Evolutionary conservation across 2,888 invertebrate species (phyloP).

Genomic region (Unio delphinus): DNA sequence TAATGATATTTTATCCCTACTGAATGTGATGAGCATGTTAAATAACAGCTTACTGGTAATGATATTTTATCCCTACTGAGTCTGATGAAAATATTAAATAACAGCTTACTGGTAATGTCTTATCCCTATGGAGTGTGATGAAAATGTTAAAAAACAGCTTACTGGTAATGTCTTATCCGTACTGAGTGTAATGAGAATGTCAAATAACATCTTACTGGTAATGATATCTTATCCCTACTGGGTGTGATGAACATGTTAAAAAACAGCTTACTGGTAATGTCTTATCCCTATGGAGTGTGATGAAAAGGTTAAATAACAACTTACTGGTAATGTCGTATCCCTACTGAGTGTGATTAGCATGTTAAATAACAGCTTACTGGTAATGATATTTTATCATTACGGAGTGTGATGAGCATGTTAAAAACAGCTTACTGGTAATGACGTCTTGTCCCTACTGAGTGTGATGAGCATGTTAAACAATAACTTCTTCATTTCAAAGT

Average conservation of each 20-base stretch:
- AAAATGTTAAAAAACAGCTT: too few relatives aligned
- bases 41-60: conserved; percentile 60
- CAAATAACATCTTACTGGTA: too few relatives aligned
- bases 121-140: too few relatives aligned
- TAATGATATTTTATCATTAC: conserved; percentile 59
- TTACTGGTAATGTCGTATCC: conserved; percentile 54
- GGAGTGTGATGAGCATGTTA: conserved; percentile 65
- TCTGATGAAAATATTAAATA: conserved; percentile 50
- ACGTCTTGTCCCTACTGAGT: conserved; percentile 59
- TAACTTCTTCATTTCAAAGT: conserved; percentile 71
- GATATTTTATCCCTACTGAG: conserved; percentile 59
- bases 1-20: conserved; percentile 59
- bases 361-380: conserved; percentile 43
- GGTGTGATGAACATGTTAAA: too few relatives aligned
- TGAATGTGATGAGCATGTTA: conserved; percentile 52
- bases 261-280: too few relatives aligned
- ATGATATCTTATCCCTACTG: too few relatives aligned
- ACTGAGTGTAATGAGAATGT: too few relatives aligned
- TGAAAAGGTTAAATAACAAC: too few relatives aligned
- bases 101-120: too few relatives aligned
- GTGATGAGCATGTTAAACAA: conserved; percentile 67
- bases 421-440: conserved; percentile 60
- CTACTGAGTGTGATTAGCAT: conserved; percentile 64
- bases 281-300: too few relatives aligned
- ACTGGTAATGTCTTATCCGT: too few relatives aligned